Evolutionary conservation across 2,888 invertebrate species (phyloP), one percentile per base, ranked within the genome.

Genomic region (Quadriops clusia): DNA sequence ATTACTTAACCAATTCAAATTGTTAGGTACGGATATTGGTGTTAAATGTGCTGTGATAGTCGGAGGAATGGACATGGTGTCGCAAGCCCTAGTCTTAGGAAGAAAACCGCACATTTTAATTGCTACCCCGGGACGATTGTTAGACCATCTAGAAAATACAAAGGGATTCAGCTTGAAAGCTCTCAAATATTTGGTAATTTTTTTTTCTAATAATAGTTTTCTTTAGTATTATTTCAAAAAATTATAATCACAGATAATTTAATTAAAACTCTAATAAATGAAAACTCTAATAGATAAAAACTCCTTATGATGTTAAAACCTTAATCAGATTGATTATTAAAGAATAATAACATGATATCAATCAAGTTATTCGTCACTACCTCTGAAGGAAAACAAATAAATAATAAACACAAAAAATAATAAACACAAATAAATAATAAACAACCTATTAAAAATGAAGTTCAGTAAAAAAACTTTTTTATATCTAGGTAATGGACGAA

Each of bases 41-140:
- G 83, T 98, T 1, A 90, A 91, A 68, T 87, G 86, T 63, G 89
- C 81, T 30, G 95, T 97, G 0, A 82, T 99, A 50, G 97, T 99
- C 3, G 98, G 98, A 25, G 98, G 98, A 1, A 91, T 97, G 76
- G 97, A 99, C 54, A 95, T 95, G 91, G 84, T 89, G 52, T 80
- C 90, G 0, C 98, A 99, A 56, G 77, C 90, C 0, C 63, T 95
- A 36, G 72, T 80, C 47, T 63, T 98, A 27, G 89, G 90, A 1
- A 95, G 93, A 58, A 93, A 95, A 49, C 98, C 98, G 0, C 98
- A 98, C 54, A 80, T 98, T 44, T 74, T 98, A 38, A 87, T 98
- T 22, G 95, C 95, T 0, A 98, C 98, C 0, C 97, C 97, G 0
- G 97, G 97, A 5, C 67, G 97, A 40, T 64, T 97, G 25, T 80